phyloP scores from a whole-genome alignment of 2,888 invertebrate species.

The Drosophila colorata region DNA sequence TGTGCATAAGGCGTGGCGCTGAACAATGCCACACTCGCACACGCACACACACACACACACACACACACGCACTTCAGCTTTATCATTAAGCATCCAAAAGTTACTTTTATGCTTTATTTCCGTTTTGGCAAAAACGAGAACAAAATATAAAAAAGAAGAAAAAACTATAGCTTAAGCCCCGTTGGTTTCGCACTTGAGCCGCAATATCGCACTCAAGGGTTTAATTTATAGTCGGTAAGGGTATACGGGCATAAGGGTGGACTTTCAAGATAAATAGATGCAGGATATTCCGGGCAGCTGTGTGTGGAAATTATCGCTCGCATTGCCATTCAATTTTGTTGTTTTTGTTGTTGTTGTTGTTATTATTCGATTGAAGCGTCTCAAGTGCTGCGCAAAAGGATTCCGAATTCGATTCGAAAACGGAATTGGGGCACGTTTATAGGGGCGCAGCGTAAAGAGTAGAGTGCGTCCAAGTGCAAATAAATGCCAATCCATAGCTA shows the following conservation, averaged over 20 bases:
- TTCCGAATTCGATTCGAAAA: conserved; percentile 26
- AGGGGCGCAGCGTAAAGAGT: conserved; percentile 29
- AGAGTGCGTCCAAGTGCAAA: conserved; percentile 44
- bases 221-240: conserved; percentile 59
- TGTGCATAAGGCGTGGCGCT: conserved; percentile 42
- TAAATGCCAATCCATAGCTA: conserved; percentile 49
- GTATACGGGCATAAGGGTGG: conserved; percentile 36
- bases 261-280: conserved; percentile 73
- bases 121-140: conserved; percentile 48
- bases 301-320: conserved; percentile 65
- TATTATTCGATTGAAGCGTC: conserved; percentile 55
- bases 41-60: conserved; percentile 3
- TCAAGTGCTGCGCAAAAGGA: conserved; percentile 61
- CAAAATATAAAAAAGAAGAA: conserved; percentile 1
- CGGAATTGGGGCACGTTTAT: conserved; percentile 21
- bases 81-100: conserved; percentile 77
- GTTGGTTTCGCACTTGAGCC: conserved; percentile 69
- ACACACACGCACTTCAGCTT: conserved; percentile 53
- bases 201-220: conserved; percentile 77
- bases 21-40: conserved; percentile 49
- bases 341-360: background rate
- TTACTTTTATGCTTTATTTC: conserved; percentile 79
- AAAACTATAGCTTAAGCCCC: conserved; percentile 66
- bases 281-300: conserved; percentile 72
- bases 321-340: conserved; percentile 62